Percentiles rank a stretch among this genome's conserved stretches.
These are phyloP conservation scores for Poeciliopsis occidentalis DNA, from an alignment of 2,113 vertebrate species.

Conservation along the genomic window DNA sequence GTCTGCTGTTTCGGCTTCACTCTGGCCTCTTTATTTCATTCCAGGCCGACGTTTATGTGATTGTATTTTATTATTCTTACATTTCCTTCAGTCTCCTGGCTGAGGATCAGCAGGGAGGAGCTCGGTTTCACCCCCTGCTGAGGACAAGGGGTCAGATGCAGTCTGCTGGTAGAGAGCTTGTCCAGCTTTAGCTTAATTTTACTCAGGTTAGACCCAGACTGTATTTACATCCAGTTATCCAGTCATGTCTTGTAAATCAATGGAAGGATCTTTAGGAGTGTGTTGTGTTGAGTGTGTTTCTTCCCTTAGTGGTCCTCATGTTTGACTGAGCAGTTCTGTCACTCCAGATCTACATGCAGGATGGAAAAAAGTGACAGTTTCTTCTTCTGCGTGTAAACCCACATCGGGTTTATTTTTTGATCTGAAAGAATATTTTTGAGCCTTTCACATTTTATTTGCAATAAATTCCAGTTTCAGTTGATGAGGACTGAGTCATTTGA, in stretches of 20 bases:
- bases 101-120: slow-evolving; percentile 14
- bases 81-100: slow-evolving; percentile 50
- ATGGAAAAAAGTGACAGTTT: slow-evolving; percentile 7
- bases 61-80: slow-evolving; percentile 49
- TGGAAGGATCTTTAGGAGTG: not conserved
- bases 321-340: slow-evolving; percentile 12
- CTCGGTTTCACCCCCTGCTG: slow-evolving; percentile 14
- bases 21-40: too few relatives aligned
- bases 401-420: slow-evolving; percentile 23
- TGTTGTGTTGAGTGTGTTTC: not conserved
- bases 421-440: slow-evolving; percentile 14
- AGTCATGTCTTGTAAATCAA: too few relatives aligned
- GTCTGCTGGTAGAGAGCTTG: slow-evolving; percentile 16
- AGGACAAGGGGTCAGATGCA: slow-evolving; percentile 47
- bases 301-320: not conserved
- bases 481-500: not conserved
- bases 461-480: slow-evolving; percentile 5
- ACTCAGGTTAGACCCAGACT: not conserved
- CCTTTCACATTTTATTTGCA: slow-evolving; percentile 9
- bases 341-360: slow-evolving; percentile 17
- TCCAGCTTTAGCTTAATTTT: not conserved
- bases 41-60: slow-evolving; percentile 39
- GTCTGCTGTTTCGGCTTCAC: too few relatives aligned
- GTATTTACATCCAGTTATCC: not conserved
- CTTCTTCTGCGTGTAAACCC: slow-evolving; percentile 6